These are phyloP conservation scores for Accipiter virgatus DNA, from an alignment of 2,113 vertebrate genomes.

Conservation along the genomic window DNA sequence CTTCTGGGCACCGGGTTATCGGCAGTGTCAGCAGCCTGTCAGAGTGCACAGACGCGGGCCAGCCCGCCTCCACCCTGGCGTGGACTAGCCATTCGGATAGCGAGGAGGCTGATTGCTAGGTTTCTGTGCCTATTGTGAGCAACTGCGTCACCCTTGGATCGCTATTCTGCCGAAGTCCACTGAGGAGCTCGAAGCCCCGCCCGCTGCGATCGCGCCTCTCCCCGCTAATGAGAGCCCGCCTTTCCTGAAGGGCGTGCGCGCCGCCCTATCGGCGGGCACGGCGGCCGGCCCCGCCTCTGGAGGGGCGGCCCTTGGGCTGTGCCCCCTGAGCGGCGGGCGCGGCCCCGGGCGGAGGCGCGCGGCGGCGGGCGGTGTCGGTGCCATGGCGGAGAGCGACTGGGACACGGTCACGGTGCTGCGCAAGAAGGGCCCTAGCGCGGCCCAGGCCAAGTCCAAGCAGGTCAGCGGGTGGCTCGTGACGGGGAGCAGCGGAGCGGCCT, in stretches of 20 bases:
- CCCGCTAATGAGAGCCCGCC: not conserved
- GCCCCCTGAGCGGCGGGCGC: not conserved
- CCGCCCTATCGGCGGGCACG: not conserved
- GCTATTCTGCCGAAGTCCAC: too few relatives aligned
- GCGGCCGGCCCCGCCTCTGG: not conserved
- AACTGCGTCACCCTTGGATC: too few relatives aligned
- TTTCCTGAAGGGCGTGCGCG: fast-evolving
- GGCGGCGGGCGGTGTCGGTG: not conserved
- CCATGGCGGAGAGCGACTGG: conserved; percentile 26
- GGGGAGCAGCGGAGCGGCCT: not conserved
- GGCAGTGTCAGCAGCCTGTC: too few relatives aligned
- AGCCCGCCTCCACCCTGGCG: too few relatives aligned
- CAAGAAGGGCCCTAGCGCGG: conserved; percentile 52
- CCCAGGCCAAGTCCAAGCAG: conserved; percentile 56
- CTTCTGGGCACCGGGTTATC: too few relatives aligned
- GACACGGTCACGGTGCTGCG: conserved; percentile 49
- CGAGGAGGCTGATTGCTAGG: too few relatives aligned
- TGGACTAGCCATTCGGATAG: too few relatives aligned
- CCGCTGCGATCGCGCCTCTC: too few relatives aligned
- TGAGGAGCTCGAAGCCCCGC: too few relatives aligned
- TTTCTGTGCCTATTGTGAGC: too few relatives aligned
- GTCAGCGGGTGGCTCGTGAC: not conserved
- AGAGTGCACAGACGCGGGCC: too few relatives aligned
- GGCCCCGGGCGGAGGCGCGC: not conserved
- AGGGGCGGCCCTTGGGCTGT: not conserved